phyloP scores from a whole-genome alignment of 1,140 invertebrate species.

The Rhagoletis zephyria region DNA sequence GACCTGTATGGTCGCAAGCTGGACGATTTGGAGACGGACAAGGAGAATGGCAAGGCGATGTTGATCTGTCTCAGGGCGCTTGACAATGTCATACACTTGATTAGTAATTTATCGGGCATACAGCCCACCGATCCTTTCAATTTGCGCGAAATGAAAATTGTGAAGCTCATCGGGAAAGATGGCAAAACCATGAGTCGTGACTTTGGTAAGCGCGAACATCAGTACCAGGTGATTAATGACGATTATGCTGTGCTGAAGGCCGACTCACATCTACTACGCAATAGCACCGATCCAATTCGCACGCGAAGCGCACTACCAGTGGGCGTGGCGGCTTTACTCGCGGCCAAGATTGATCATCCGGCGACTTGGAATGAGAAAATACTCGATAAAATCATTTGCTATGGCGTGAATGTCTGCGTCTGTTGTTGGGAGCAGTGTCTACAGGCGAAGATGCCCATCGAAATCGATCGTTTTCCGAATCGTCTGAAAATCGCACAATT shows the following conservation, averaged over 20 bases:
- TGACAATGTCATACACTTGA: conserved; percentile 63
- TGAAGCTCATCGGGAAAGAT: conserved; percentile 63
- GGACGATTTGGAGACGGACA: conserved; percentile 54
- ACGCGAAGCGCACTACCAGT: conserved; percentile 64
- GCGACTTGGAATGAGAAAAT: conserved; percentile 64
- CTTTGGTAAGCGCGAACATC: conserved; percentile 50
- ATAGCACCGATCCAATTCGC: conserved; percentile 56
- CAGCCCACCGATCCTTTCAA: conserved; percentile 57
- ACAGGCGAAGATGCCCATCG: conserved; percentile 55
- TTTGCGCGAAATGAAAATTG: conserved; percentile 64
- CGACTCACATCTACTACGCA: conserved; percentile 61
- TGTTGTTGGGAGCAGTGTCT: conserved; percentile 61
- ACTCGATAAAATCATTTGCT: conserved; percentile 65
- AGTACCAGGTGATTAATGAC: conserved; percentile 62
- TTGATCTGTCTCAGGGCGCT: conserved; percentile 61
- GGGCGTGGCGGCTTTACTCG: conserved; percentile 64
- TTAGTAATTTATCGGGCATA: conserved; percentile 59
- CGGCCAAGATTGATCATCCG: conserved; percentile 67
- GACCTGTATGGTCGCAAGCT: conserved; percentile 60
- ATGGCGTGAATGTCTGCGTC: conserved; percentile 66
- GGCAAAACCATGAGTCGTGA: conserved; percentile 62
- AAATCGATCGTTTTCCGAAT: conserved; percentile 63
- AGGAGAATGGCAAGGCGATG: conserved; percentile 58
- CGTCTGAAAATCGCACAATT: conserved; percentile 65
- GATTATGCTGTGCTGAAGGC: conserved; percentile 66